phyloP scores from a whole-genome alignment of 2,797 vertebrate genomes.

The Propithecus deckenii region DNA sequence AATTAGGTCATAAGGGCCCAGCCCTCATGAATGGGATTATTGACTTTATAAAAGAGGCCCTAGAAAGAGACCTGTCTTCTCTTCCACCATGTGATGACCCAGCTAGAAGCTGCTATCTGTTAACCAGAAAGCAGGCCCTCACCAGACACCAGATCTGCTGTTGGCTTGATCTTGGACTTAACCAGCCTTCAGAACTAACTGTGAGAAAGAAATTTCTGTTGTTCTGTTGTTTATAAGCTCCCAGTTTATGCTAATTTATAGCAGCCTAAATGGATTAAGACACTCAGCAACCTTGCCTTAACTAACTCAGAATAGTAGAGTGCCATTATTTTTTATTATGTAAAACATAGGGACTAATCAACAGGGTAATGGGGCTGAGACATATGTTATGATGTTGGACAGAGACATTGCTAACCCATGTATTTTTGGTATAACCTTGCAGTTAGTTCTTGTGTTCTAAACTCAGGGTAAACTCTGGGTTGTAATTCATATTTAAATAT shows the following conservation, averaged over 20 bases:
- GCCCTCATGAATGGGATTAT: background rate
- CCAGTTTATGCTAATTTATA: background rate
- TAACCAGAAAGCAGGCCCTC: background rate
- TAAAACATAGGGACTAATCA: background rate
- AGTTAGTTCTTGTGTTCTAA: conserved; percentile 6
- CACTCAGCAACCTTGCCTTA: background rate
- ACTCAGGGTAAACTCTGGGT: background rate
- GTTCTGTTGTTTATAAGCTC: background rate
- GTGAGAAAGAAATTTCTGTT: background rate
- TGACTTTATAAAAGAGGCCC: background rate
- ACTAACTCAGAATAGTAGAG: background rate
- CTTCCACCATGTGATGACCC: background rate
- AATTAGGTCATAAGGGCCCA: background rate
- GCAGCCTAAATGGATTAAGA: background rate
- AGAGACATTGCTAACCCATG: background rate
- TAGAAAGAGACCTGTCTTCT: background rate
- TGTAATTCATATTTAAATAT: background rate
- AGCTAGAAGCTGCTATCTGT: background rate
- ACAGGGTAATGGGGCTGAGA: background rate
- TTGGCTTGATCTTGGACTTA: background rate
- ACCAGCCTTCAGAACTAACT: background rate
- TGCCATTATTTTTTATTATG: background rate
- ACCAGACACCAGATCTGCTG: background rate
- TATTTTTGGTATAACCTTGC: background rate
- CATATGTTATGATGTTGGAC: background rate